Base-by-base conservation (phyloP, 1,140 invertebrate species). In the Drosophila albomicans region DNA sequence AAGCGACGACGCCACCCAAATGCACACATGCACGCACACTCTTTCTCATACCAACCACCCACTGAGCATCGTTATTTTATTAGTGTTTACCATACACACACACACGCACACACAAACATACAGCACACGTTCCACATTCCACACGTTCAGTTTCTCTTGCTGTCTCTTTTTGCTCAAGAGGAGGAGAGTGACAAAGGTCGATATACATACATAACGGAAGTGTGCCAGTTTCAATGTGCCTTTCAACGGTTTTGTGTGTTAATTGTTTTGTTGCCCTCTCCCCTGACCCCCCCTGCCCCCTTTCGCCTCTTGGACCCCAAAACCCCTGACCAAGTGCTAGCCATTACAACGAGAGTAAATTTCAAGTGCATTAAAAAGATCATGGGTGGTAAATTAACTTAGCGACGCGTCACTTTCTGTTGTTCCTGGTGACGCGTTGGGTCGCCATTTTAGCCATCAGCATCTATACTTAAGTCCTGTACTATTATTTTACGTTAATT, bases 331-430 rank as follows among this genome's bases (percentile, higher is more conserved):
- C 15, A 59, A 69, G 28, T 61, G 57, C 3, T 6, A 20, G 35
- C 35, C 65, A 52, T 78, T 70, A 75, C 65, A 69, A 65, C 70
- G 41, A 75, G 56, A 80, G 61, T 75, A 85, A 76, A 78, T 79
- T 89, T 88, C 81, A 79, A 89, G 85, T 88, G 86, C 85, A 88
- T 88, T 88, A 88, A 89, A 88, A 88, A 79, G 85, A 89, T 88
- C 85, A 85, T 79, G 85, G 85, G 85, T 89, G 85, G 85, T 88
- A 88, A 88, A 88, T 88, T 88, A 88, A 89, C 81, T 85, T 74
- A 81, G 69, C 69, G 82, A 52, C 62, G 69, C 71, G 80, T 85
- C 64, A 68, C 74, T 81, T 41, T 15, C 45, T 45, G 46, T 70
- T 45, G 46, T 70, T 16, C 56, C 46, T 46, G 66, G 68, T 58